A percentile compares a stretch with the other conserved stretches of the same genome.
Conservation (phyloP, 2,797 vertebrate species). For the Sebastes taczanowskii region DNA sequence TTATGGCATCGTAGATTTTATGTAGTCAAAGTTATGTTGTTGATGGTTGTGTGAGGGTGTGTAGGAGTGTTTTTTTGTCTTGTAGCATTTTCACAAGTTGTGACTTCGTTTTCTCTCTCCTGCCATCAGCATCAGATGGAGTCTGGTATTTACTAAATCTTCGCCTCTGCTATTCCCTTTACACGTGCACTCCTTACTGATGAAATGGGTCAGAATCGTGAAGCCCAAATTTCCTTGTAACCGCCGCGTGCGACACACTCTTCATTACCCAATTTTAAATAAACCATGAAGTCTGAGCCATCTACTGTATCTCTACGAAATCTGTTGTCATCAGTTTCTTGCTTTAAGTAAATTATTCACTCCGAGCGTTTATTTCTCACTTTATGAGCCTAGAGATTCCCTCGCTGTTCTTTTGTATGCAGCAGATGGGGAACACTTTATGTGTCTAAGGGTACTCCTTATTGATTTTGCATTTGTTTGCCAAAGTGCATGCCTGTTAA, state of each 20-base stretch:
- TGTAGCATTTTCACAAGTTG: not conserved
- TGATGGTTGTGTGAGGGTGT: not conserved
- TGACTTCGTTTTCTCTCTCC: not conserved
- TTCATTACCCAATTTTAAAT: slow-evolving; percentile 10
- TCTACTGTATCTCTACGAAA: not conserved
- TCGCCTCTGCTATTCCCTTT: not conserved
- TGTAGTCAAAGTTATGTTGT: not conserved
- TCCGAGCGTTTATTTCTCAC: slow-evolving; percentile 25
- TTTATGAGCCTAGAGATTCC: slow-evolving; percentile 8
- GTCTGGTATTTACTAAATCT: not conserved
- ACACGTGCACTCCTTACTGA: not conserved
- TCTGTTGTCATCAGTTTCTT: slow-evolving; percentile 15
- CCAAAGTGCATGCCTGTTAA: slow-evolving; percentile 45
- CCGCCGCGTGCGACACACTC: not conserved
- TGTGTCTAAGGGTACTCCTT: slow-evolving; percentile 35
- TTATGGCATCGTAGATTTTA: not conserved
- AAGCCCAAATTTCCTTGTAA: not conserved
- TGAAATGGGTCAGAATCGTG: not conserved
- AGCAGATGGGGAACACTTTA: slow-evolving; percentile 20
- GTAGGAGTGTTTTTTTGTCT: not conserved
- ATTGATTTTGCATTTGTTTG: slow-evolving; percentile 73
- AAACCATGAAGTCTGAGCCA: slow-evolving; percentile 14
- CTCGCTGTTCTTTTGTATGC: slow-evolving; percentile 36
- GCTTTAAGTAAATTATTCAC: slow-evolving; percentile 48
- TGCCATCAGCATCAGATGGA: not conserved